Base-by-base conservation (phyloP, 1,140 invertebrate species). In the Rhysida immarginata region DNA sequence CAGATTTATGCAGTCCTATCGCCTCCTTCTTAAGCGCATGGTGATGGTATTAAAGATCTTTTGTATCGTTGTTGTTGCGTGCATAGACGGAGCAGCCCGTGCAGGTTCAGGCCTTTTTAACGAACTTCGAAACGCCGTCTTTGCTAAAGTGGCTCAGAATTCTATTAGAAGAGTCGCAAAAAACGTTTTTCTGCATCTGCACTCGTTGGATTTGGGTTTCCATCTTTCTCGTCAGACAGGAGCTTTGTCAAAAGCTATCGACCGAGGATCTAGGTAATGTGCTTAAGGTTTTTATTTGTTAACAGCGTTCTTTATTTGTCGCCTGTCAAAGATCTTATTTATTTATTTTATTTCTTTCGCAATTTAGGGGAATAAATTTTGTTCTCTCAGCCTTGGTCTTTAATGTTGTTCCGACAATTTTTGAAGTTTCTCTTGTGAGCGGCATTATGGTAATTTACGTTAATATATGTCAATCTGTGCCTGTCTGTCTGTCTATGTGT, bases 111-210 rank as follows among this genome's bases (percentile, higher is more conserved):
- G 88, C 1, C 84, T 85, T 46, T 95, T 97, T 66, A 97, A 96
- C 72, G 96, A 99, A 74, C 67, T 99, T 13, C 74, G 96, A 52
- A 99, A 98, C 75, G 94, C 95, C 8, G 90, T 99, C 21, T 99
- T 99, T 75, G 94, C 94, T 2, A 87, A 84, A 71, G 96, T 99
- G n/a, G 93, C 96, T 0, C 95, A 98, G 68, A 83, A 89, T 70
- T 98, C 95, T 5, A 96, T 99, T 59, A 73, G 95, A 50, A 82
- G 84, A 71, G 87, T 99, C 58, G 91, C 94, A 0, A 84, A 79
- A 68, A 96, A 94, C 72, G 92, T 99, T 11, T 99, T 99, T 70
- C 71, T 86, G n/a, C 96, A 99, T 75, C 74, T 99, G 25, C 96
- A 98, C 68, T 87, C 85, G 69, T 74, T 99, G 57, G 96, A 99